Conservation (phyloP, 2,113 vertebrate species). For the Sitta europaea region DNA sequence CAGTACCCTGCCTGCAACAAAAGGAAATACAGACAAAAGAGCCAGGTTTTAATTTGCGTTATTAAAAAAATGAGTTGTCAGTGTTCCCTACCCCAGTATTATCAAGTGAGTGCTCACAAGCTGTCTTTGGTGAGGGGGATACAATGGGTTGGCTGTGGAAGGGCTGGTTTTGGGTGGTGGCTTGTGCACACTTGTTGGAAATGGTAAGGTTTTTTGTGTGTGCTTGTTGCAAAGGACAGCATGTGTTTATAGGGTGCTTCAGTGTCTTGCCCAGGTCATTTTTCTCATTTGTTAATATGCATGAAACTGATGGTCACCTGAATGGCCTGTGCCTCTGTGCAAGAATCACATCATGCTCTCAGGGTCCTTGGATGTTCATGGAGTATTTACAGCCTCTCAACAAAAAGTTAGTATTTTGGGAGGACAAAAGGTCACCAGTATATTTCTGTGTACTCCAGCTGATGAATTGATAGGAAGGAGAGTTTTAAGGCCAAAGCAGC, state of each 20-base stretch:
- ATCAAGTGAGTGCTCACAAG: neutral
- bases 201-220: neutral
- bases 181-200: neutral
- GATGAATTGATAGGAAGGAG: neutral
- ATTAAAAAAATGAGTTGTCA: neutral
- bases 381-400: neutral
- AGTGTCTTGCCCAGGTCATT: neutral
- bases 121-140: neutral
- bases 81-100: neutral
- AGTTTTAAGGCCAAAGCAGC: neutral
- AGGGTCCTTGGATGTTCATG: rapidly evolving
- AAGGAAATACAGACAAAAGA: neutral
- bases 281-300: neutral
- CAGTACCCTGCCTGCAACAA: neutral
- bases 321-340: neutral
- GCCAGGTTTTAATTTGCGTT: neutral
- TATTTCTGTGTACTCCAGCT: neutral
- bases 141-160: rapidly evolving
- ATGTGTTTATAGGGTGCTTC: neutral
- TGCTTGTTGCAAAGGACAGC: neutral
- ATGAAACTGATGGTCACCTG: neutral
- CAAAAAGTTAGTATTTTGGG: neutral
- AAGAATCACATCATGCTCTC: neutral
- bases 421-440: neutral
- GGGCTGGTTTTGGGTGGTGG: neutral